Conservation (phyloP, 2,888 invertebrate species). For the Gordius sp. region DNA sequence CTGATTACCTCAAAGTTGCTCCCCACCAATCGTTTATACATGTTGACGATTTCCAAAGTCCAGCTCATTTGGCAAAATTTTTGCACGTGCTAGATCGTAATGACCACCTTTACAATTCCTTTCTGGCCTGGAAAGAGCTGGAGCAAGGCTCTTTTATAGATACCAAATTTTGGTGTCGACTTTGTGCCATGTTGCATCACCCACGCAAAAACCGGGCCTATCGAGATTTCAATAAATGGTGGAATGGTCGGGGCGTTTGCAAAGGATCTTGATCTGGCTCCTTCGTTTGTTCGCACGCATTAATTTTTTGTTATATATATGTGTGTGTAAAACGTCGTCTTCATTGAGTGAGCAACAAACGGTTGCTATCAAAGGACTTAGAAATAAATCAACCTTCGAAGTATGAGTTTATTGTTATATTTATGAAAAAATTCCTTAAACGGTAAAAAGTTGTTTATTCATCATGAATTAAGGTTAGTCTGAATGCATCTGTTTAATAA, state of each 20-base stretch:
- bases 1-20: conserved; percentile 52
- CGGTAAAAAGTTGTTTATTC: too few relatives aligned
- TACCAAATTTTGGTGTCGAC: conserved; percentile 69
- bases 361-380: too few relatives aligned
- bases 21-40: conserved; percentile 30
- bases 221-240: neutral
- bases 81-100: conserved; percentile 28
- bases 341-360: too few relatives aligned
- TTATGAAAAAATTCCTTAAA: too few relatives aligned
- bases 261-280: too few relatives aligned
- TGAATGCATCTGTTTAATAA: too few relatives aligned
- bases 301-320: too few relatives aligned
- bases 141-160: conserved; percentile 82
- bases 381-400: too few relatives aligned
- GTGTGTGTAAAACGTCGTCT: too few relatives aligned
- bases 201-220: conserved; percentile 17
- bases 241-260: neutral
- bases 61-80: conserved; percentile 29
- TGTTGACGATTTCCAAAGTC: conserved; percentile 29
- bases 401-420: too few relatives aligned
- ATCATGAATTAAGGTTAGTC: too few relatives aligned
- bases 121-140: conserved; percentile 30
- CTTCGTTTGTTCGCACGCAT: too few relatives aligned
- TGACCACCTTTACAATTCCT: conserved; percentile 29
- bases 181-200: conserved; percentile 49